Percentiles rank a stretch among this genome's conserved stretches.
Evolutionary conservation across 2,888 invertebrate genomes (phyloP).

Genomic region (Cancer borealis): DNA sequence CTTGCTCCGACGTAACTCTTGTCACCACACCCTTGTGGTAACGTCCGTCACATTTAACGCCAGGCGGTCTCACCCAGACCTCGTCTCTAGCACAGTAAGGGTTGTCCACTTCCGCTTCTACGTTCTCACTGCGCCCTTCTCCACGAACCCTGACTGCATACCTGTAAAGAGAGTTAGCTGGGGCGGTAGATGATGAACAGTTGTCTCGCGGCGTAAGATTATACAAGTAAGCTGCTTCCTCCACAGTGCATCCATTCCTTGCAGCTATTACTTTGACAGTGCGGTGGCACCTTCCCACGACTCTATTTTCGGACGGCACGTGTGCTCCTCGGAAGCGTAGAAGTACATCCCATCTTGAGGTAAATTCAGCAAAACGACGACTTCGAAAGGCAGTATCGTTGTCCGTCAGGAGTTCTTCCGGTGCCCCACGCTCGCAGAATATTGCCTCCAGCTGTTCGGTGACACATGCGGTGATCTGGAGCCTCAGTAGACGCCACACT

Average conservation of each 20-base stretch:
- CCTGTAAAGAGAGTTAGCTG: constrained; percentile 33
- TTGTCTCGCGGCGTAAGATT: constrained; percentile 55
- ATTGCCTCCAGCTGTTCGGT: neutral
- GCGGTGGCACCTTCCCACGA: constrained; percentile 48
- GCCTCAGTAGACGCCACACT: neutral
- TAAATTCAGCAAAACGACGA: neutral
- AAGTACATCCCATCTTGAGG: neutral
- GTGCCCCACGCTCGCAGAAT: neutral
- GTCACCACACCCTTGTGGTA: constrained; percentile 51
- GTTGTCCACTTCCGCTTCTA: neutral
- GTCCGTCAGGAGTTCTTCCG: neutral
- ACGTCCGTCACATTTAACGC: neutral
- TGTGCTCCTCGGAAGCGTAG: constrained; percentile 54
- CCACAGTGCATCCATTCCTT: constrained; percentile 38
- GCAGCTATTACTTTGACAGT: no score
- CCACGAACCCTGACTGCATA: constrained; percentile 31
- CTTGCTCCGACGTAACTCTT: neutral
- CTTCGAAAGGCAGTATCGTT: neutral
- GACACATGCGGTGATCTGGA: neutral
- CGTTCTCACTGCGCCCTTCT: constrained; percentile 13
- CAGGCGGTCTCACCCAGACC: constrained; percentile 46
- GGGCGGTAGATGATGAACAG: neutral
- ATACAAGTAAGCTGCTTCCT: constrained; percentile 50
- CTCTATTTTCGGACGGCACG: constrained; percentile 53
- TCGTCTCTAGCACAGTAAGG: constrained; percentile 50